These are phyloP conservation scores for Syngnathus acus DNA, from an alignment of 2,797 vertebrate species.

Conservation along the genomic window DNA sequence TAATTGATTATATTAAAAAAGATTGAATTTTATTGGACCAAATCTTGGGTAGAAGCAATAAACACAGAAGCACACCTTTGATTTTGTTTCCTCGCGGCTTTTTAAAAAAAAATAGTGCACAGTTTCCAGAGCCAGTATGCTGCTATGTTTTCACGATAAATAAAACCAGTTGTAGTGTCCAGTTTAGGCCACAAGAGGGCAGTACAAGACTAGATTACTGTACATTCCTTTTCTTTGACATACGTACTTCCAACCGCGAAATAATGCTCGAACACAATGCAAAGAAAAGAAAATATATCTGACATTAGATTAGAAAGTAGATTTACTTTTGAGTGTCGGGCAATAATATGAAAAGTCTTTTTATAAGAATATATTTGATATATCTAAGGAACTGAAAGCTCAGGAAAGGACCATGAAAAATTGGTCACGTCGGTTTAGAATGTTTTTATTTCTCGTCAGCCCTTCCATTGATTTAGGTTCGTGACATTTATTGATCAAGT, in stretches of 20 bases:
- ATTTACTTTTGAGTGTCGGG: neutral
- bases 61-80: constrained; percentile 30
- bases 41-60: constrained; percentile 52
- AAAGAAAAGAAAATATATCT: neutral
- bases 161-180: neutral
- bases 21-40: constrained; percentile 21
- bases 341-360: neutral
- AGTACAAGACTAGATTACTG: too few species aligned
- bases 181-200: too few species aligned
- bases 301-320: neutral
- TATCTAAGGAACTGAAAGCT: constrained; percentile 7
- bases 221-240: neutral
- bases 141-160: neutral
- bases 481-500: constrained; percentile 29
- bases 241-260: neutral
- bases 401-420: constrained; percentile 49
- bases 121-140: neutral
- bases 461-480: constrained; percentile 22
- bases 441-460: constrained; percentile 42
- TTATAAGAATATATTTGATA: neutral
- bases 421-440: constrained; percentile 50
- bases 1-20: neutral
- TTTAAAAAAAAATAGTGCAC: constrained; percentile 4
- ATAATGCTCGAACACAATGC: neutral
- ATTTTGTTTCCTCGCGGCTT: constrained; percentile 1